Base-by-base conservation (phyloP, 1,140 invertebrate species). In the Melipona quadrifasciata region DNA sequence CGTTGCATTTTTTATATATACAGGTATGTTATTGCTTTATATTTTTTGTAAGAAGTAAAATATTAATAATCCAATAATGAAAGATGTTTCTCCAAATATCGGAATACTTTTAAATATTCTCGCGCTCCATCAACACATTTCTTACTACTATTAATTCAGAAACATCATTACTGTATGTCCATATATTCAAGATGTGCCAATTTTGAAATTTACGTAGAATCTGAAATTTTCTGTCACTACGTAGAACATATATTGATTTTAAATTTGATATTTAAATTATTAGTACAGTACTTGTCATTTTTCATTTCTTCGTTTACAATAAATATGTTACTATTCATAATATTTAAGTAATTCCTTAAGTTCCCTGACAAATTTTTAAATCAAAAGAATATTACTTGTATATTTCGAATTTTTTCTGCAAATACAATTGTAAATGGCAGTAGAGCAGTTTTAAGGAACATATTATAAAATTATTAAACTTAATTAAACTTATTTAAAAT, bases 11-110 rank as follows among this genome's bases (percentile, higher is more conserved):
- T 24, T 58, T 8, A 58, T 24, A 21, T 58, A 21, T 58, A 58
- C 11, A 51, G 4, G 68, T 73, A 67, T 79, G 79, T n/a, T n/a
- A n/a, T n/a, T n/a, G n/a, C n/a, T n/a, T 82, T 24, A 72, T 58
- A 55, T 34, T 68, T 39, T 34, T 17, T 47, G 27, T 34, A 24
- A 31, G 14, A 76, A 80, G 16, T 27, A 65, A 76, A 34, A 73
- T 64, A 72, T 53, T 85, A 93, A 92, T 89, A 83, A 73, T 92
- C 80, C 71, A 93, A 85, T 77, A 90, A 80, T 1, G 80, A 86
- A 12, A 88, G 77, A 53, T 93, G 89, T 5, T 86, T 89, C 58
- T 90, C 80, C 93, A 76, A 65, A 91, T 77, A 12, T 80, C 47
- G 0, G 79, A 24, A 19, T 77, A 84, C 2, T 78, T 31, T 0